Percentiles rank a stretch among this genome's conserved stretches.
Conservation (phyloP, 2,797 vertebrate species). For the Tamandua tetradactyla region DNA sequence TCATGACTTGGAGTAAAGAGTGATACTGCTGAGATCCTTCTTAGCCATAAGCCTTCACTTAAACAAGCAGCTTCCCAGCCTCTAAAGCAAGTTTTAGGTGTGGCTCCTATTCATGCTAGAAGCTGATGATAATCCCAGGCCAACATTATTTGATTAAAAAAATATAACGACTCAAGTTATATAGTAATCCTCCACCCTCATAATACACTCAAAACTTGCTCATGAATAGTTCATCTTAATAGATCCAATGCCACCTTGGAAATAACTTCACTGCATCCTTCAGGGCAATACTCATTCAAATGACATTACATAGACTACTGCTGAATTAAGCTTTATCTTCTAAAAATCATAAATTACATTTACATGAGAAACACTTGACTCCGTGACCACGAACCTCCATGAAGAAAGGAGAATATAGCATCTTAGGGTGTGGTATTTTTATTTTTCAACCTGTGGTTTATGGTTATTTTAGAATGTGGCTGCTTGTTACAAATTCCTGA, state of each 20-base stretch:
- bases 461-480: conserved; percentile 18
- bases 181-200: background rate
- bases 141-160: background rate
- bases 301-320: background rate
- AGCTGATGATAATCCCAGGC: background rate
- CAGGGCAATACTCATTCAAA: background rate
- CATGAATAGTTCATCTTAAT: background rate
- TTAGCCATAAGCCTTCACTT: background rate
- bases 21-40: background rate
- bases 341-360: background rate
- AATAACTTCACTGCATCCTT: background rate
- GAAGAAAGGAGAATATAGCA: background rate
- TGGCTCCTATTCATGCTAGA: background rate
- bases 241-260: background rate
- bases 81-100: background rate
- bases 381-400: background rate
- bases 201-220: background rate
- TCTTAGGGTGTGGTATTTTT: background rate
- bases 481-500: background rate
- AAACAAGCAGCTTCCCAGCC: background rate
- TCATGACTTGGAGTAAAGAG: background rate
- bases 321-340: background rate
- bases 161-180: background rate
- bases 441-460: background rate
- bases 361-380: background rate